Base-by-base conservation (phyloP, 2,888 invertebrate genomes). In the Pristionchus mayeri region DNA sequence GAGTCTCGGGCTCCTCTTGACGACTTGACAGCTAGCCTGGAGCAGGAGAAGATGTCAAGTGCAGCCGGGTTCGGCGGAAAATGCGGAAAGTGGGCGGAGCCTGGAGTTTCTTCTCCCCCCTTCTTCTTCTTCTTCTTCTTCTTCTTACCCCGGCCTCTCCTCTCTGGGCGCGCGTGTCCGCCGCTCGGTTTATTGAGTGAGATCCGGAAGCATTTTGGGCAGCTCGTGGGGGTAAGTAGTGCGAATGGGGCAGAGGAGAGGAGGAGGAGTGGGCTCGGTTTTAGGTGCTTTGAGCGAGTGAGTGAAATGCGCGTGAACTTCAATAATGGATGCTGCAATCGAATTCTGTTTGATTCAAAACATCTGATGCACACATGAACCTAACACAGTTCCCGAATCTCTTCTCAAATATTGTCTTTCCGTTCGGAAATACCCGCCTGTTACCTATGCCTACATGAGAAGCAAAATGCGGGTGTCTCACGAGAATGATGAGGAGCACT, bases 71-170 rank as follows among this genome's bases (percentile, higher is more conserved):
- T 30, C n/a, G 48, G 50, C 21, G 76, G 76, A 7, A 27, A 78
- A 52, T 52, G 78, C n/a, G 34, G 71, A 75, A 48, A 75, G 44
- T 50, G 76, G 78, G 78, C 78, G 78, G 78, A 44, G 78, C 52
- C 18, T 18, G 34, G 30, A 44, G 78, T 75, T 40, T 48, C 75
- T 44, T 34, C 63, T 30, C 34, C 67, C 30, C 67, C 21, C 71
- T 21, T n/a, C n/a, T n/a, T n/a, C n/a, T n/a, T n/a, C n/a, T n/a
- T n/a, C n/a, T n/a, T 57, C 57, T 24, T 24, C 57, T 24, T 57
- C 57, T 24, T 24, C 57, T 24, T 27, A 44, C 44, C 24, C 71
- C 71, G 16, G 3, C 67, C 44, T 44, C 11, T 40, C 71, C 13
- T 13, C 67, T 24, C 24, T 7, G 57, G 27, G 60, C n/a, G 60